Conservation (phyloP, 2,797 vertebrate genomes). For the Anguilla megastoma region DNA sequence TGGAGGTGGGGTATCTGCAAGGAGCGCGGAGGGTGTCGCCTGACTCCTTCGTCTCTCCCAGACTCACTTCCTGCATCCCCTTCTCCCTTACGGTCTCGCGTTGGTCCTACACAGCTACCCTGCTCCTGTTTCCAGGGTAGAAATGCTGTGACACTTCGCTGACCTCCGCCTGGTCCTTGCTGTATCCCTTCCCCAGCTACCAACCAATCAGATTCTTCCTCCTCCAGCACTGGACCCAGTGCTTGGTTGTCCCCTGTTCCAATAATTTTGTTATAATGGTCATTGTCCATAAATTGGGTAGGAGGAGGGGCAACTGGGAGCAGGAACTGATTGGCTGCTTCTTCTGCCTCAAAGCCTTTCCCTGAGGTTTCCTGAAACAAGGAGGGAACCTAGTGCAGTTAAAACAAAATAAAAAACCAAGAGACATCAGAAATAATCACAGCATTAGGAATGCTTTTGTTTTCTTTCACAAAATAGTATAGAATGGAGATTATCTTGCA, state of each 20-base stretch:
- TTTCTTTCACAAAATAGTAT: background rate
- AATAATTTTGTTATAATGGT: constrained; percentile 56
- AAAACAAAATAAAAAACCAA: background rate
- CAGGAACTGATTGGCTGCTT: constrained; percentile 51
- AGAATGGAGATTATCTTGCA: background rate
- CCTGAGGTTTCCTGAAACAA: constrained; percentile 53
- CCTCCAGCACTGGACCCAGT: constrained; percentile 72
- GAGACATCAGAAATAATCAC: background rate
- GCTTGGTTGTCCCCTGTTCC: constrained; percentile 58
- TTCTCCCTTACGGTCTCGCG: constrained; percentile 47
- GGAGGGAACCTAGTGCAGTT: constrained; percentile 58
- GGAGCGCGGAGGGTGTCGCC: constrained; percentile 40
- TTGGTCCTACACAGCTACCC: constrained; percentile 32
- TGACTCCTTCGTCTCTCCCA: constrained; percentile 57
- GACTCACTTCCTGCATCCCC: constrained; percentile 65
- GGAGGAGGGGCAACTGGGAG: constrained; percentile 66
- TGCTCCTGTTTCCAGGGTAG: constrained; percentile 56
- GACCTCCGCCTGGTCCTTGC: constrained; percentile 53
- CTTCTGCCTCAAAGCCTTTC: constrained; percentile 61
- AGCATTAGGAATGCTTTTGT: background rate
- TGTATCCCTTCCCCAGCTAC: constrained; percentile 69
- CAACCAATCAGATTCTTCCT: constrained; percentile 77
- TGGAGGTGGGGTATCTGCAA: constrained; percentile 68
- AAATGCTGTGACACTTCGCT: constrained; percentile 38
- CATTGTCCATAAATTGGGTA: constrained; percentile 70